phyloP scores from a whole-genome alignment of 2,113 vertebrate genomes.

The Scopus umbretta region DNA sequence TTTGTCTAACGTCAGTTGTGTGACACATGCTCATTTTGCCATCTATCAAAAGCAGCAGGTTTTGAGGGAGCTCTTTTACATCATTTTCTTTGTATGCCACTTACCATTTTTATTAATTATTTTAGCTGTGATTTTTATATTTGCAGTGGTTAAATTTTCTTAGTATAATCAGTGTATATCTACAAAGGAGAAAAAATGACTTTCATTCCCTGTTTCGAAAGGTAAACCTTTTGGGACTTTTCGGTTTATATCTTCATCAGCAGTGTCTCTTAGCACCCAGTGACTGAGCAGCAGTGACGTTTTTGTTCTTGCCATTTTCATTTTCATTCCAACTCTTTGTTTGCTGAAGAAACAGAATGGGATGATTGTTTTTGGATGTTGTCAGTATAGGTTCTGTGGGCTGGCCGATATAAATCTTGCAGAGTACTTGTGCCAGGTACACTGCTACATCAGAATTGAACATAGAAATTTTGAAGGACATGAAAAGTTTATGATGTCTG shows the following conservation, averaged over 20 bases:
- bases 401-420: not conserved
- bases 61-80: not conserved
- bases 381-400: not conserved
- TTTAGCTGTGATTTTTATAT: not conserved
- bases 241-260: not conserved
- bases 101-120: not conserved
- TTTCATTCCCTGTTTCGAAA: not conserved
- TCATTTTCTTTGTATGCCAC: not conserved
- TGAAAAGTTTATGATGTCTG: not conserved
- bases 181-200: conserved; percentile 6
- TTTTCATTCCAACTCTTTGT: not conserved
- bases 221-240: not conserved
- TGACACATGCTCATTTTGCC: not conserved
- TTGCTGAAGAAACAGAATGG: not conserved
- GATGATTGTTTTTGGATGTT: not conserved
- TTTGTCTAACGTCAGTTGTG: not conserved
- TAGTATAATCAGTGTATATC: not conserved
- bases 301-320: not conserved
- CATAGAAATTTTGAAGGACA: fast-evolving
- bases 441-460: not conserved
- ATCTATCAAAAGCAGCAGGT: not conserved
- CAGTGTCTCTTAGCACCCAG: not conserved
- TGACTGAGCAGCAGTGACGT: not conserved
- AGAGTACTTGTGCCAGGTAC: not conserved
- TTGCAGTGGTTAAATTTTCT: not conserved